These are phyloP conservation scores for Drosophila colorata DNA, from an alignment of 2,888 invertebrate genomes.

Conservation along the genomic window DNA sequence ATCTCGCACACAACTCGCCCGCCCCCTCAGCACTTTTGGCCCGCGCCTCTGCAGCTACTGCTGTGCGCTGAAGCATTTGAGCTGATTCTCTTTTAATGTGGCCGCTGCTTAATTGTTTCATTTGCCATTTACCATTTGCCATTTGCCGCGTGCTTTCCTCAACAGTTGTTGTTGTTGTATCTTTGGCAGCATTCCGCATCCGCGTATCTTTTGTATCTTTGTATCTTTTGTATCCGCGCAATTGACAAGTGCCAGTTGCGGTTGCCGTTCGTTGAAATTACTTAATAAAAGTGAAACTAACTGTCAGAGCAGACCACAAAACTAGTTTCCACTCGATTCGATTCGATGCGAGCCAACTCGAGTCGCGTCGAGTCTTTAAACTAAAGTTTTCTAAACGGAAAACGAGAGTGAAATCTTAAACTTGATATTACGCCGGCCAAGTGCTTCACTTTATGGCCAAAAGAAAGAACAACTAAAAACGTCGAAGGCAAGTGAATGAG, in stretches of 20 bases:
- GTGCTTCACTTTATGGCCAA: conserved; percentile 2
- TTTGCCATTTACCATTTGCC: conserved; percentile 47
- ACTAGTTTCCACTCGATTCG: conserved; percentile 42
- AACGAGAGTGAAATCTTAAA: conserved; percentile 36
- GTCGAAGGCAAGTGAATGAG: not conserved
- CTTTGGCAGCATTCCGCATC: conserved; percentile 18
- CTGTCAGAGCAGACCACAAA: conserved; percentile 42
- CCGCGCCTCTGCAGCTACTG: too few species aligned
- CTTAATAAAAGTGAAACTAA: conserved; percentile 79
- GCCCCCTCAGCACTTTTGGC: not conserved
- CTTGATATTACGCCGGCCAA: conserved; percentile 15
- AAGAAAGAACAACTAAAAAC: not conserved
- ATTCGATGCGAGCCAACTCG: conserved; percentile 4
- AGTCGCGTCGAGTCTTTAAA: conserved; percentile 58
- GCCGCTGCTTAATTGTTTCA: conserved; percentile 62
- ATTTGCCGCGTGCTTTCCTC: conserved; percentile 56
- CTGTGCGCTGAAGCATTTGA: conserved; percentile 39
- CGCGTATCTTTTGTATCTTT: conserved; percentile 14
- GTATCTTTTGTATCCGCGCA: conserved; percentile 30
- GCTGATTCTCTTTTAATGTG: conserved; percentile 42
- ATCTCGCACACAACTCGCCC: conserved; percentile 19
- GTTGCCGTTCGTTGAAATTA: conserved; percentile 61
- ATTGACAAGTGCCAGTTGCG: conserved; percentile 68
- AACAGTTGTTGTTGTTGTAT: conserved; percentile 20
- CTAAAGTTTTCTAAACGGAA: conserved; percentile 40